These are phyloP conservation scores for Spea multiplicata DNA, from an alignment of 2,113 vertebrate genomes.

Conservation along the genomic window DNA sequence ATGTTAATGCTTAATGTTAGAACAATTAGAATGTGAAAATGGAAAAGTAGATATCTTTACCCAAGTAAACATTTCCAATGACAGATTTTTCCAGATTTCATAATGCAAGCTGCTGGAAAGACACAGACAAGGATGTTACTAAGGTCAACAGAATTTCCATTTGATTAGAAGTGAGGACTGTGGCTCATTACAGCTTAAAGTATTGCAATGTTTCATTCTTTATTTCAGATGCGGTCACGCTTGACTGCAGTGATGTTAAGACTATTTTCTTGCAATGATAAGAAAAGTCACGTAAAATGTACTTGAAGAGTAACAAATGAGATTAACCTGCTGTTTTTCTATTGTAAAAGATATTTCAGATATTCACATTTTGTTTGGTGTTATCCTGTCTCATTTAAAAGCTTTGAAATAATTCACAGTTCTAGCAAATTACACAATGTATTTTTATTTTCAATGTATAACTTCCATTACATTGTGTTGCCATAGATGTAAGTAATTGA, in stretches of 20 bases:
- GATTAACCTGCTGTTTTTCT: slow-evolving; percentile 2
- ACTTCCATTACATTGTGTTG: too few species aligned
- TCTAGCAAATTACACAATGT: too few species aligned
- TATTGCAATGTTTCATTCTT: slow-evolving; percentile 1
- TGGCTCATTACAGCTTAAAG: slow-evolving; percentile 6
- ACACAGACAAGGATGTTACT: background rate
- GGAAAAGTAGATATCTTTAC: too few species aligned
- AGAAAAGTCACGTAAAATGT: slow-evolving; percentile 9
- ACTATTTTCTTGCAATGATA: slow-evolving; percentile 10
- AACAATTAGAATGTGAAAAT: too few species aligned
- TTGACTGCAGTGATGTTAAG: slow-evolving; percentile 13
- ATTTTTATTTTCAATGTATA: too few species aligned
- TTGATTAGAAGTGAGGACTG: slow-evolving; percentile 2
- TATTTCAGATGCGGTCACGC: slow-evolving; percentile 3
- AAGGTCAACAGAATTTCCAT: slow-evolving; percentile 21
- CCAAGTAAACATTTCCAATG: slow-evolving; percentile 1
- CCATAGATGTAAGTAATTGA: too few species aligned
- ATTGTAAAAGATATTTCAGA: background rate
- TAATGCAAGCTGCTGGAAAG: background rate
- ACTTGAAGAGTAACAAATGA: background rate
- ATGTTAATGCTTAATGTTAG: too few species aligned
- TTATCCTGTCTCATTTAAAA: too few species aligned
- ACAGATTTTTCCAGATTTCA: background rate
- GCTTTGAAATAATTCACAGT: too few species aligned
- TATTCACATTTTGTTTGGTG: background rate